These are phyloP conservation scores for Amphiprion percula DNA, from an alignment of 2,113 vertebrate species.

Conservation along the genomic window DNA sequence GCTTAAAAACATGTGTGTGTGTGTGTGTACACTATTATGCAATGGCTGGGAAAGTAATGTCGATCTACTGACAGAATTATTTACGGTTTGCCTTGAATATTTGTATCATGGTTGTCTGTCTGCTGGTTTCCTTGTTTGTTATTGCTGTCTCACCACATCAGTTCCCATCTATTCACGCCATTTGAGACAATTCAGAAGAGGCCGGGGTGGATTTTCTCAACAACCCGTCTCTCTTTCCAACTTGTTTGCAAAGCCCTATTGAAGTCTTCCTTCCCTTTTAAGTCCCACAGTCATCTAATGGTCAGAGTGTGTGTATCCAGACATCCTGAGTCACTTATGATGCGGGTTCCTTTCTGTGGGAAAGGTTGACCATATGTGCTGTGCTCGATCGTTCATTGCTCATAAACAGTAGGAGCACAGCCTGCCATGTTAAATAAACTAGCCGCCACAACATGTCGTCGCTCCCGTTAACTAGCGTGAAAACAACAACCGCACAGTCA, in stretches of 20 bases:
- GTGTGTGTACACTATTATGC: slow-evolving; percentile 1
- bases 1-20: slow-evolving; percentile 11
- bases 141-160: slow-evolving; percentile 55
- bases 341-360: slow-evolving; percentile 73
- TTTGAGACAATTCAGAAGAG: slow-evolving; percentile 27
- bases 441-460: slow-evolving; percentile 68
- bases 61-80: slow-evolving; percentile 39
- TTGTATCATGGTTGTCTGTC: slow-evolving; percentile 40
- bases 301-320: slow-evolving; percentile 65
- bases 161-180: slow-evolving; percentile 37
- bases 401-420: slow-evolving; percentile 75
- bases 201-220: slow-evolving; percentile 25
- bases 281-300: slow-evolving; percentile 66
- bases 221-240: slow-evolving; percentile 21
- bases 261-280: slow-evolving; percentile 52
- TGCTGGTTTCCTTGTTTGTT: slow-evolving; percentile 45
- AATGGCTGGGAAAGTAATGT: slow-evolving; percentile 25
- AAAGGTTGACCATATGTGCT: slow-evolving; percentile 70
- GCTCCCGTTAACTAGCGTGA: slow-evolving; percentile 69
- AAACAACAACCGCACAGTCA: slow-evolving; percentile 67
- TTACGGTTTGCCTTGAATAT: slow-evolving; percentile 38
- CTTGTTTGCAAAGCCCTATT: slow-evolving; percentile 21
- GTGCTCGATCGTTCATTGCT: slow-evolving; percentile 58
- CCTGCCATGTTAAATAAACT: slow-evolving; percentile 79
- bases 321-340: slow-evolving; percentile 78